These are phyloP conservation scores for Clepsis dumicolana DNA, from an alignment of 2,888 invertebrate genomes.

Conservation along the genomic window DNA sequence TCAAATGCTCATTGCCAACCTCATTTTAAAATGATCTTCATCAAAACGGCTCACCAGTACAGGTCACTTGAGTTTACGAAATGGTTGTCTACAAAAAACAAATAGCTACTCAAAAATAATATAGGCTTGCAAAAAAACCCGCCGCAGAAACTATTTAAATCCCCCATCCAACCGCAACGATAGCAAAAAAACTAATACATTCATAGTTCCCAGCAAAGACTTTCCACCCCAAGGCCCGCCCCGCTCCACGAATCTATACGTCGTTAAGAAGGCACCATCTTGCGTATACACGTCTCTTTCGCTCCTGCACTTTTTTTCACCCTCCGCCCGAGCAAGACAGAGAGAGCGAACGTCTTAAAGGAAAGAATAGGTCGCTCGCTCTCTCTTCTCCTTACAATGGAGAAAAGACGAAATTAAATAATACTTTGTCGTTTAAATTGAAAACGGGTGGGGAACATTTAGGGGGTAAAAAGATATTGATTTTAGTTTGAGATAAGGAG, in stretches of 20 bases:
- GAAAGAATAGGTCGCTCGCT: slow-evolving; percentile 65
- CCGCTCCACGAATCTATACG: slow-evolving; percentile 81
- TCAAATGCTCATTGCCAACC: too few relatives aligned
- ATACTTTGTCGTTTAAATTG: slow-evolving; percentile 86
- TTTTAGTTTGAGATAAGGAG: slow-evolving; percentile 78
- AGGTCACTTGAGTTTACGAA: too few relatives aligned
- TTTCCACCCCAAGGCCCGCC: slow-evolving; percentile 67
- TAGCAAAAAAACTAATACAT: slow-evolving; percentile 66
- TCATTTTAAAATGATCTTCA: too few relatives aligned
- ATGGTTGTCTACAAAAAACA: neutral
- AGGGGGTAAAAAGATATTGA: slow-evolving; percentile 84
- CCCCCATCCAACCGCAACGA: slow-evolving; percentile 5
- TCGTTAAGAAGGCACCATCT: slow-evolving; percentile 84
- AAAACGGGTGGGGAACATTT: slow-evolving; percentile 78
- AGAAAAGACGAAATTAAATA: slow-evolving; percentile 86
- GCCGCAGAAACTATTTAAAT: slow-evolving; percentile 12
- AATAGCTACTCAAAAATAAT: neutral
- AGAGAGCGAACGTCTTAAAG: slow-evolving; percentile 72
- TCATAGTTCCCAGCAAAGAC: slow-evolving; percentile 71
- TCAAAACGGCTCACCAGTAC: too few relatives aligned
- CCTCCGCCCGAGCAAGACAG: slow-evolving; percentile 52
- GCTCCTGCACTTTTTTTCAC: slow-evolving; percentile 56
- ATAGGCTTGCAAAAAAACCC: neutral
- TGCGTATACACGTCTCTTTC: slow-evolving; percentile 73
- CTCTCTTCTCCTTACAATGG: slow-evolving; percentile 80